Evolutionary conservation across 1,140 invertebrate species (phyloP), one percentile per base, ranked within the genome.

Genomic region (Cotesia typhae): DNA sequence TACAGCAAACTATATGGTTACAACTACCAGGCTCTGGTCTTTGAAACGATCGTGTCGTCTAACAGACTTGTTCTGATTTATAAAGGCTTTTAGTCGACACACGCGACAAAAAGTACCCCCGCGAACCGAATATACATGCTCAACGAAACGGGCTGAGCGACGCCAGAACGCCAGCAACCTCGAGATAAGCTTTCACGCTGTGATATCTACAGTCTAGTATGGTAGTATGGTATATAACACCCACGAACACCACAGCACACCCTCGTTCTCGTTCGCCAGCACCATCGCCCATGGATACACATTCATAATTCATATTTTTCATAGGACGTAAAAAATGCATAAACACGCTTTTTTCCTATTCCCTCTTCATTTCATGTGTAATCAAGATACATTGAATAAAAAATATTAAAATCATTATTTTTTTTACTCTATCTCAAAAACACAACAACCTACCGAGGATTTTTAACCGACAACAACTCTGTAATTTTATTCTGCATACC

Each of bases 1-100:
- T 47, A 47, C 41, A 47, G 41, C 41, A 47, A 47, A 28, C 28
- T 47, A 47, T 47, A 47, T 1, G 41, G 10, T 17, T 6, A 77
- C 76, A 80, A 77, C 51, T 28, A 36, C 53, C 12, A 35, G 53
- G 6, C 36, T 67, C 41, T 20, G 76, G 68, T 79, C 82, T 78
- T 78, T 83, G 81, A 81, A 78, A 81, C 77, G 82, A 81, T 80
- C 77, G 79, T 59, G 53, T 72, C 52, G 64, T 59, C 78, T 77
- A 81, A 80, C 76, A 73, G 77, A 77, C 78, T 77, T 78, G 81
- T 82, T 83, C 82, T 85, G 84, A 85, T 85, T 85, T 85, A 85
- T 85, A 84, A 79, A 78, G 81, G 83, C 84, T 85, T 85, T 85
- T 85, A 85, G 82, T 78, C 77, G 71, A 79, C 76, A 72, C 75